Evolutionary conservation across 1,140 invertebrate genomes (phyloP).

Genomic region (Drosophila fuyamai): DNA sequence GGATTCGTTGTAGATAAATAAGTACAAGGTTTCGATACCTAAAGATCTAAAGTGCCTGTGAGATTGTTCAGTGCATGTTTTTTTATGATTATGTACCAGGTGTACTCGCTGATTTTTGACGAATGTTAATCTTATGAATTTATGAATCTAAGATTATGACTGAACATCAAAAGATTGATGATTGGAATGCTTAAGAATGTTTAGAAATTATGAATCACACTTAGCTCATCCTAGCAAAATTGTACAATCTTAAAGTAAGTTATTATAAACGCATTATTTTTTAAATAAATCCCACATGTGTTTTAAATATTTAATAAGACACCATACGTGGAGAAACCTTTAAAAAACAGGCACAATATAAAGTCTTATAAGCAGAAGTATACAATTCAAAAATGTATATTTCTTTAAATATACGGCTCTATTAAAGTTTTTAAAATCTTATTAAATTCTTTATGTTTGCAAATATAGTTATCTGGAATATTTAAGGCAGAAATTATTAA

Average conservation of each 20-base stretch:
- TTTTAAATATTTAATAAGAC: not conserved
- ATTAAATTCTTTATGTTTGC: not conserved
- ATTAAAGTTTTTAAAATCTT: conserved; percentile 9
- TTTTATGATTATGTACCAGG: conserved; percentile 24
- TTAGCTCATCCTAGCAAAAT: conserved; percentile 4
- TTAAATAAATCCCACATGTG: conserved; percentile 1
- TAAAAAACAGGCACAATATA: conserved; percentile 6
- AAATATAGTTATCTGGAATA: not conserved
- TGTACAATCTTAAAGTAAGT: conserved; percentile 1
- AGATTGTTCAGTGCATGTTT: conserved; percentile 19
- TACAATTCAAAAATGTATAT: not conserved
- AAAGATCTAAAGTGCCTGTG: conserved; percentile 38
- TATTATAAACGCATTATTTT: not conserved
- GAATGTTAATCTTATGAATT: not conserved
- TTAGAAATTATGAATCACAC: conserved; percentile 21
- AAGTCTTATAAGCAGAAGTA: conserved; percentile 13
- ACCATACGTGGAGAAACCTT: not conserved
- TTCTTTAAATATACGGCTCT: not conserved
- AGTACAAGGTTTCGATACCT: conserved; percentile 57
- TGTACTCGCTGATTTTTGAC: conserved; percentile 9
- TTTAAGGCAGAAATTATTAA: not conserved
- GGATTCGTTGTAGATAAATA: conserved; percentile 35
- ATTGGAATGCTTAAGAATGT: conserved; percentile 1
- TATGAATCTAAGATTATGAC: conserved; percentile 21
- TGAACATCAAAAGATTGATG: not conserved